Base-by-base conservation (phyloP, 2,888 invertebrate genomes). In the Rhingia rostrata region DNA sequence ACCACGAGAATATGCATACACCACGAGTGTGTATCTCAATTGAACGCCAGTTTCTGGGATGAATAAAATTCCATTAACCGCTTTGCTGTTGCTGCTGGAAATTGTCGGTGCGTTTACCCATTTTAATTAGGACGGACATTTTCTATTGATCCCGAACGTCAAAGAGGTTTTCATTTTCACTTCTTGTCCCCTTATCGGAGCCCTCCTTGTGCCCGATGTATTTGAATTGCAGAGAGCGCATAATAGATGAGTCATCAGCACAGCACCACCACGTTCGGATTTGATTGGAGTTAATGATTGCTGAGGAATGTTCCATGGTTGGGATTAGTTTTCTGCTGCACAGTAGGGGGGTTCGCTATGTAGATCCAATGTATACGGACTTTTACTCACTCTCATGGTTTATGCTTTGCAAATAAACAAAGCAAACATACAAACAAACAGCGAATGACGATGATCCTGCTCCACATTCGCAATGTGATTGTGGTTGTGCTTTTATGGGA, bases 91-190 rank as follows among this genome's bases (percentile, higher is more conserved):
- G 32, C 54, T 72, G 61, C 67, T 78, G 67, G 47, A 77, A 53
- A 77, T 67, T 83, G 82, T 83, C 77, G 83, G 73, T 63, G 72
- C 78, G 73, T 83, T 83, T 83, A 78, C 67, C 78, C 78, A 73
- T 83, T 67, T 83, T 78, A 83, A 83, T 83, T 83, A 83, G 73
- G 73, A 83, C 73, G 73, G 83, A 73, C 72, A 83, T 78, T 67
- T 73, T 83, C 72, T 72, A 83, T 83, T 83, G 82, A 78, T 73
- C 66, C 73, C 82, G 56, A 73, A 83, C 80, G 78, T 67, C 72
- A 73, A 77, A 78, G 82, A 78, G 66, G 61, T 78, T 83, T 83
- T 67, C 49, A 66, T 82, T 78, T 78, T 67, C 61, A 77, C 72
- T 61, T 35, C 32, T 14, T 41, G 10, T 60, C 33, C 10, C 33